Evolutionary conservation across 64 coral and sea anemone genomes (phyloP).

Genomic region (Cladopsammia gracilis): DNA sequence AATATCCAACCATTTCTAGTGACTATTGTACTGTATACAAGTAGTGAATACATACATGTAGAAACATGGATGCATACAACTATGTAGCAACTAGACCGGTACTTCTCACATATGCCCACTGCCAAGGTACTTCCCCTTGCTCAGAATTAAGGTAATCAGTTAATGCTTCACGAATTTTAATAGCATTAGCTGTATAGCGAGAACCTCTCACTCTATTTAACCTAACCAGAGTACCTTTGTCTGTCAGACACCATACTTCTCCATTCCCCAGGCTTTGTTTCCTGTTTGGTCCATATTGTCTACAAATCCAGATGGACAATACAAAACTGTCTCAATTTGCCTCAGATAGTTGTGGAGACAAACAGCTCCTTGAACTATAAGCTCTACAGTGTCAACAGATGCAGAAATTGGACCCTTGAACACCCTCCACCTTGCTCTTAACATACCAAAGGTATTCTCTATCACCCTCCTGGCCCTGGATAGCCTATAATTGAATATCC

Average conservation of each 20-base stretch:
- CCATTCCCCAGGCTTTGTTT: slow-evolving; percentile 75
- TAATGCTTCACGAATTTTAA: slow-evolving; percentile 19
- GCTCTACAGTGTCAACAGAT: slow-evolving; percentile 55
- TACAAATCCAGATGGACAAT: slow-evolving; percentile 69
- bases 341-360: slow-evolving; percentile 69
- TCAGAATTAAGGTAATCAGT: slow-evolving; percentile 51
- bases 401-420: slow-evolving; percentile 39
- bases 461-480: slow-evolving; percentile 53
- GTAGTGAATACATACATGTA: no score
- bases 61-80: neutral
- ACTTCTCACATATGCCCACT: slow-evolving; percentile 48
- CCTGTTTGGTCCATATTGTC: slow-evolving; percentile 51
- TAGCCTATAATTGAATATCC: slow-evolving; percentile 49
- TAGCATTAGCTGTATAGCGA: slow-evolving; percentile 29
- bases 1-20: no score
- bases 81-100: slow-evolving; percentile 45
- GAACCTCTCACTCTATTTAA: neutral
- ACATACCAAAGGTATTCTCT: slow-evolving; percentile 48
- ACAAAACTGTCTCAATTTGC: slow-evolving; percentile 52
- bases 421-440: slow-evolving; percentile 65
- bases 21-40: no score
- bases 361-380: slow-evolving; percentile 55
- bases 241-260: slow-evolving; percentile 61
- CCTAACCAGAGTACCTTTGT: neutral
- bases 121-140: slow-evolving; percentile 26